Evolutionary conservation across 2,888 invertebrate species (phyloP).

Genomic region (Drosophila helvetica): DNA sequence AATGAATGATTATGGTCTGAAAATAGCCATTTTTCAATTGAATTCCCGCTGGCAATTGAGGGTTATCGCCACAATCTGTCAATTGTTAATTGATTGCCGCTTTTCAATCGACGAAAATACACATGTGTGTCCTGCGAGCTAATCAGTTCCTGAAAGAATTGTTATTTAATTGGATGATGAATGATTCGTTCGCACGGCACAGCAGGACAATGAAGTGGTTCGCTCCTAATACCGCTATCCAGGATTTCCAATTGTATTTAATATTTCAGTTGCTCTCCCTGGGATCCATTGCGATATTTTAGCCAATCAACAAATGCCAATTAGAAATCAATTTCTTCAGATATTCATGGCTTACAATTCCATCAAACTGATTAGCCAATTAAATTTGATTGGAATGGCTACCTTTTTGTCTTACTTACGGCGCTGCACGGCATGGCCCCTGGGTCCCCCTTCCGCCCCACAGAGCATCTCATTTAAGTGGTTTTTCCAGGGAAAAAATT

Average conservation of each 20-base stretch:
- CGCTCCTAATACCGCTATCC: too few species aligned
- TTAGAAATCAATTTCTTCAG: background rate
- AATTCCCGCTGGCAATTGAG: background rate
- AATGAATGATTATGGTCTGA: background rate
- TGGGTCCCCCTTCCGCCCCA: background rate
- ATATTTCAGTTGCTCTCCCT: too few species aligned
- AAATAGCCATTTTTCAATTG: background rate
- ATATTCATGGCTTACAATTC: background rate
- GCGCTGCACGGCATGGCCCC: background rate
- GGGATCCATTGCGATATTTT: background rate
- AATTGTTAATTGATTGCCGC: background rate
- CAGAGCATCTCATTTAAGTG: conserved; percentile 40
- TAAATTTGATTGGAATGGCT: conserved; percentile 47
- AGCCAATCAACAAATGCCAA: background rate
- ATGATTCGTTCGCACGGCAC: too few species aligned
- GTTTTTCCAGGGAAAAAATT: conserved; percentile 37
- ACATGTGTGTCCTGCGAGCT: background rate
- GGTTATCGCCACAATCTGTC: background rate
- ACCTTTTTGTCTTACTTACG: background rate
- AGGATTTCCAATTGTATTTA: background rate
- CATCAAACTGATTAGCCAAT: conserved; percentile 44
- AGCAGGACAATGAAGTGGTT: too few species aligned
- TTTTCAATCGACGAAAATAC: background rate
- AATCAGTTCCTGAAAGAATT: background rate
- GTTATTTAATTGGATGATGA: too few species aligned